These are phyloP conservation scores for Alaudala cheleensis DNA, from an alignment of 2,113 vertebrate genomes.

Conservation along the genomic window DNA sequence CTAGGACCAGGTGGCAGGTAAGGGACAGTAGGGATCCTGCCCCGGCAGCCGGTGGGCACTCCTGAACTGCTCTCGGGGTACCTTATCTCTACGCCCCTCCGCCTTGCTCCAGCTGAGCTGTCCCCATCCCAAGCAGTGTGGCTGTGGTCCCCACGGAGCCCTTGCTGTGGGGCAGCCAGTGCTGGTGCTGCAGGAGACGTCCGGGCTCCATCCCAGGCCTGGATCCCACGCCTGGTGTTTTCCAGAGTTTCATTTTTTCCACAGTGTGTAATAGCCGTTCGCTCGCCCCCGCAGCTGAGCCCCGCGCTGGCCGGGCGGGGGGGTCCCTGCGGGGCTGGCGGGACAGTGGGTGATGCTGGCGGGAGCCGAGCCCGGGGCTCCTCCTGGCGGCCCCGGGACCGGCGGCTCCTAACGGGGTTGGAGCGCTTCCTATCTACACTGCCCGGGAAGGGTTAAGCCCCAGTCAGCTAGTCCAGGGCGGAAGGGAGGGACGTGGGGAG, in stretches of 20 bases:
- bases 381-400: accelerated
- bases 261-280: not conserved
- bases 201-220: not conserved
- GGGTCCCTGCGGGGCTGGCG: accelerated
- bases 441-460: not conserved
- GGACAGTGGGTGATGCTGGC: accelerated
- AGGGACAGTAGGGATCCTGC: not conserved
- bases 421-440: accelerated
- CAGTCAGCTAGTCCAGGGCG: not conserved
- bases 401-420: accelerated
- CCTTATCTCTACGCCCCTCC: not conserved
- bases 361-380: accelerated
- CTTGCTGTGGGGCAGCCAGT: accelerated
- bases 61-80: not conserved
- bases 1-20: slow-evolving; percentile 20
- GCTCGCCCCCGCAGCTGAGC: not conserved
- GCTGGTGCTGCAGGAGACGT: not conserved
- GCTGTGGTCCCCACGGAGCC: not conserved
- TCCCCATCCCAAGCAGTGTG: not conserved
- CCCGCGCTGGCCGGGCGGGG: accelerated
- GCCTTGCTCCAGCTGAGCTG: not conserved
- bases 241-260: slow-evolving; percentile 62
- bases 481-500: slow-evolving; percentile 37
- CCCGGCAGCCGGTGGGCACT: accelerated
- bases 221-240: slow-evolving; percentile 12